These are phyloP conservation scores for Mellivora capensis DNA, from an alignment of 2,113 vertebrate species.

Conservation along the genomic window DNA sequence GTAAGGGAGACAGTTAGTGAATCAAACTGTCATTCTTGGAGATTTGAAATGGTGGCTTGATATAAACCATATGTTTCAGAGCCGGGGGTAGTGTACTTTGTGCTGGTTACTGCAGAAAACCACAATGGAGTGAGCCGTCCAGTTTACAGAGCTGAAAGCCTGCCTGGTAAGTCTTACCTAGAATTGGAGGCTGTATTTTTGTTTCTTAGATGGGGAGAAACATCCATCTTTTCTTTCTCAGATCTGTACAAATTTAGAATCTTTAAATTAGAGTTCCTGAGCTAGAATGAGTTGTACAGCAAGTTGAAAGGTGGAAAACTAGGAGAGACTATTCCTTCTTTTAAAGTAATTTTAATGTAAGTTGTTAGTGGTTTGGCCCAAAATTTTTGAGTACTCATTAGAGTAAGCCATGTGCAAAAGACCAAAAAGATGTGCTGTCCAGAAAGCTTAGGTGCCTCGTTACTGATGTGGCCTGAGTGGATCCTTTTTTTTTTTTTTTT, in stretches of 20 bases:
- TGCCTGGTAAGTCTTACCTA: constrained; percentile 70
- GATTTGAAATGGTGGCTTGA: constrained; percentile 74
- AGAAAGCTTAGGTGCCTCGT: not conserved
- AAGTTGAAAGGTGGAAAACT: not conserved
- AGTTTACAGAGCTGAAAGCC: constrained; percentile 77
- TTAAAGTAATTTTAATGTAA: not conserved
- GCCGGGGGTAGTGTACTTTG: constrained; percentile 79
- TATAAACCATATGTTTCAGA: constrained; percentile 82
- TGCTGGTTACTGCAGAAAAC: constrained; percentile 85
- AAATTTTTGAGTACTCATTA: not conserved
- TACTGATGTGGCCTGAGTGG: not conserved
- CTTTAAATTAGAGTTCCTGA: not conserved
- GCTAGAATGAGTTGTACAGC: not conserved
- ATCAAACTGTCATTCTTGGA: constrained; percentile 58
- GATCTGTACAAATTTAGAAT: not conserved
- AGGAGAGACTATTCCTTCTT: not conserved
- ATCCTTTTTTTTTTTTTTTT: not conserved
- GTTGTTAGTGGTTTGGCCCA: not conserved
- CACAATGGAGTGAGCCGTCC: constrained; percentile 76
- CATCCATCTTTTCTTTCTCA: not conserved
- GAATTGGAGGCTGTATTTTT: not conserved
- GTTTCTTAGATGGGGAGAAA: not conserved
- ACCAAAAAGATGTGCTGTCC: not conserved
- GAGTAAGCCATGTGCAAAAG: not conserved
- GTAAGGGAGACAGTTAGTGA: constrained; percentile 51